Evolutionary conservation across 2,113 vertebrate species (phyloP).

Genomic region (Gila orcuttii): DNA sequence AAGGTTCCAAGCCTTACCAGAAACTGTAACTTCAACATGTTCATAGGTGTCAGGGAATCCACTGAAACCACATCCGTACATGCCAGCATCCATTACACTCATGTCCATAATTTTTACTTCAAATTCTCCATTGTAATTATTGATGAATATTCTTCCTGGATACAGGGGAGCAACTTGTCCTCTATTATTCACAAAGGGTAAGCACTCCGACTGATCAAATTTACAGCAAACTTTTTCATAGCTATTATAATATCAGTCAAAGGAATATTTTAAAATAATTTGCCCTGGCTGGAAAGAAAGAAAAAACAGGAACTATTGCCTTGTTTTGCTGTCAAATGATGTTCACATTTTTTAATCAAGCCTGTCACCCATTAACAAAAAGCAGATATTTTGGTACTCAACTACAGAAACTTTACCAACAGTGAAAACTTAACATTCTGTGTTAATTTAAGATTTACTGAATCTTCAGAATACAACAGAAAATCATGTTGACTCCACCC

Average conservation of each 20-base stretch:
- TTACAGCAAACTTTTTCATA: conserved; percentile 70
- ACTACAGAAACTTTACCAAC: background rate
- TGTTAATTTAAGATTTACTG: background rate
- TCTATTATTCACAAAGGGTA: conserved; percentile 61
- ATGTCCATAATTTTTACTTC: conserved; percentile 67
- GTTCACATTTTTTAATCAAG: background rate
- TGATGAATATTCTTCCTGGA: conserved; percentile 63
- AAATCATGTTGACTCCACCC: background rate
- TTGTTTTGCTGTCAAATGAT: background rate
- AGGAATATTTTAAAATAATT: conserved; percentile 64
- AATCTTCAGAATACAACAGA: background rate
- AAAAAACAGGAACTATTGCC: background rate
- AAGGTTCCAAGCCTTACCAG: background rate
- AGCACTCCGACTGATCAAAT: conserved; percentile 56
- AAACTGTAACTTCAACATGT: conserved; percentile 61
- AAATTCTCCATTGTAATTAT: conserved; percentile 57
- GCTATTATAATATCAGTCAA: conserved; percentile 60
- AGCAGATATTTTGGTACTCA: background rate
- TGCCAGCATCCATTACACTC: conserved; percentile 62
- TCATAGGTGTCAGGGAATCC: conserved; percentile 47
- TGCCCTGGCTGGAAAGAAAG: conserved; percentile 29
- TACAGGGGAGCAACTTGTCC: conserved; percentile 58
- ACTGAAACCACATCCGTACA: conserved; percentile 67
- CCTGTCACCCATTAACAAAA: background rate
- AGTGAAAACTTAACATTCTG: background rate